Evolutionary conservation across 2,113 vertebrate genomes (phyloP).

Genomic region (Mustelus asterias): DNA sequence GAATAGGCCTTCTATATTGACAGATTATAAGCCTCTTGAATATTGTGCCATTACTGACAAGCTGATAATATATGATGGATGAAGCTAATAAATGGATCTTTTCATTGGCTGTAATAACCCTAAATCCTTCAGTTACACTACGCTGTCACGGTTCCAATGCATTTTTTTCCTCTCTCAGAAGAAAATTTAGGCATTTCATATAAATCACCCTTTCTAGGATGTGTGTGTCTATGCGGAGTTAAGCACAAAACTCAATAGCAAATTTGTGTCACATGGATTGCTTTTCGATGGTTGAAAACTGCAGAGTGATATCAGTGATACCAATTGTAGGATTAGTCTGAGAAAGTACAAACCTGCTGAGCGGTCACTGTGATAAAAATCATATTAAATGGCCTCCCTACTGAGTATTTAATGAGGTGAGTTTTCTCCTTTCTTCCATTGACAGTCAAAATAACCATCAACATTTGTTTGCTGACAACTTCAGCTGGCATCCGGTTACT

Average conservation of each 20-base stretch:
- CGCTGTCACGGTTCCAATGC: slow-evolving; percentile 41
- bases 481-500: slow-evolving; percentile 7
- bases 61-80: slow-evolving; percentile 12
- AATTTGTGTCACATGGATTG: slow-evolving; percentile 44
- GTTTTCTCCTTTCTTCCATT: slow-evolving; percentile 41
- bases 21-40: slow-evolving; percentile 3
- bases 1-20: not conserved
- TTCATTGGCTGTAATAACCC: slow-evolving; percentile 7
- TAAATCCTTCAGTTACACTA: slow-evolving; percentile 39
- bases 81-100: slow-evolving; percentile 20
- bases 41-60: slow-evolving; percentile 27
- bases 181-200: slow-evolving; percentile 47
- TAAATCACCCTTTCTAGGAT: slow-evolving; percentile 48
- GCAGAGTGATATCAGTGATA: slow-evolving; percentile 44
- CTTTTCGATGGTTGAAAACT: slow-evolving; percentile 47
- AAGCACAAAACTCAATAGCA: slow-evolving; percentile 50
- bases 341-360: slow-evolving; percentile 41
- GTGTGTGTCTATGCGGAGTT: slow-evolving; percentile 43
- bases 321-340: slow-evolving; percentile 39
- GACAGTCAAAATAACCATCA: slow-evolving; percentile 28
- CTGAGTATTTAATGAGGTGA: slow-evolving; percentile 41
- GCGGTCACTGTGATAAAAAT: slow-evolving; percentile 43
- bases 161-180: slow-evolving; percentile 43
- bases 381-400: slow-evolving; percentile 39
- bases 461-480: slow-evolving; percentile 30